Conservation (phyloP, 2,797 vertebrate genomes). For the Sebastiscus albofasciatus region DNA sequence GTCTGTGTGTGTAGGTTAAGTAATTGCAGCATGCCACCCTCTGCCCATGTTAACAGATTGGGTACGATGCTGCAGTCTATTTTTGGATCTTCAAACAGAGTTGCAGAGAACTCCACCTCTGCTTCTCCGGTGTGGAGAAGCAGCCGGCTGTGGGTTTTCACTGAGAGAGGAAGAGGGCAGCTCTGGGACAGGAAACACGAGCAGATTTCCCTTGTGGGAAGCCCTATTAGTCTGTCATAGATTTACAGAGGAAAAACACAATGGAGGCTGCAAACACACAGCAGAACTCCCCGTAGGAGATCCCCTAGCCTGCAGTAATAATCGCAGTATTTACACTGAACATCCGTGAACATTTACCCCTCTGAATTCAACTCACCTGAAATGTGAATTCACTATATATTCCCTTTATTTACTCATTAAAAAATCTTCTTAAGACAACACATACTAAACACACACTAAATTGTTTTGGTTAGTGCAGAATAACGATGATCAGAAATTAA, state of each 20-base stretch:
- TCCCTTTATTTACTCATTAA: not conserved
- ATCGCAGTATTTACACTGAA: slow-evolving; percentile 25
- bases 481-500: not conserved
- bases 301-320: slow-evolving; percentile 10
- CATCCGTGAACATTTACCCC: slow-evolving; percentile 11
- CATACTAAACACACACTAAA: too few relatives aligned
- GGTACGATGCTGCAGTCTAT: slow-evolving; percentile 32
- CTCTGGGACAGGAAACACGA: slow-evolving; percentile 71
- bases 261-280: slow-evolving; percentile 42
- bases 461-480: not conserved
- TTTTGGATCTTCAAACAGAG: slow-evolving; percentile 58
- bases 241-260: slow-evolving; percentile 67
- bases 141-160: slow-evolving; percentile 56
- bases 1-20: slow-evolving; percentile 4
- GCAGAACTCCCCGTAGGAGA: slow-evolving; percentile 38
- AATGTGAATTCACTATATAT: not conserved
- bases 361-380: not conserved
- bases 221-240: slow-evolving; percentile 62
- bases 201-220: slow-evolving; percentile 71
- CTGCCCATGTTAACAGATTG: slow-evolving; percentile 26
- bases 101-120: slow-evolving; percentile 45
- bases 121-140: slow-evolving; percentile 27
- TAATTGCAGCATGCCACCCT: slow-evolving; percentile 11
- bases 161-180: slow-evolving; percentile 70
- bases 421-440: not conserved